Percentiles rank a stretch among this genome's conserved stretches.
These are phyloP conservation scores for Alca torda DNA, from an alignment of 2,797 vertebrate species.

Conservation along the genomic window DNA sequence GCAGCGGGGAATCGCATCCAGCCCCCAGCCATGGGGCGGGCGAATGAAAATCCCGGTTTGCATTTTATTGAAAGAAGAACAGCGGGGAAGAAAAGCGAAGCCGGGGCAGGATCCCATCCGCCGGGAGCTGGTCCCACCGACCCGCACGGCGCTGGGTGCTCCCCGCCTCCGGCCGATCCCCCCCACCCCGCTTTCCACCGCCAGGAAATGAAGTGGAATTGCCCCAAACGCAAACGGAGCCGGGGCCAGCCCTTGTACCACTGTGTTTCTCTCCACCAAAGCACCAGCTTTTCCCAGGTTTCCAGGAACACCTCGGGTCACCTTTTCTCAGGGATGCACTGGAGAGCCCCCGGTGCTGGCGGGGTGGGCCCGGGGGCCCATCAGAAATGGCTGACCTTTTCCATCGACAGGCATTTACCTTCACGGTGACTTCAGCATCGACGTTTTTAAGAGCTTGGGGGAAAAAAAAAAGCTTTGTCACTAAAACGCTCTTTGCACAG, in stretches of 20 bases:
- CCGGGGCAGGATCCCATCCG: no score
- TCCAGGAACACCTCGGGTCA: background rate
- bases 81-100: background rate
- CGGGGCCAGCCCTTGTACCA: accelerated
- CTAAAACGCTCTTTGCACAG: background rate
- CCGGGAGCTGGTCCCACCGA: accelerated
- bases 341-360: background rate
- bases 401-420: background rate
- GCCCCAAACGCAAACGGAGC: background rate
- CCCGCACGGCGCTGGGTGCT: accelerated
- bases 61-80: background rate
- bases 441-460: background rate
- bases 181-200: accelerated
- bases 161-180: accelerated
- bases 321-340: background rate
- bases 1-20: background rate
- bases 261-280: background rate
- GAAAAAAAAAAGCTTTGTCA: background rate
- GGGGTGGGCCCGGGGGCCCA: accelerated
- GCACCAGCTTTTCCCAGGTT: background rate
- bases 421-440: background rate
- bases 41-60: background rate
- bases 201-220: accelerated
- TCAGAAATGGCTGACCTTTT: background rate
- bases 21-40: no score